Base-by-base conservation (phyloP, 2,888 invertebrate species). In the Tupiocoris notatus region DNA sequence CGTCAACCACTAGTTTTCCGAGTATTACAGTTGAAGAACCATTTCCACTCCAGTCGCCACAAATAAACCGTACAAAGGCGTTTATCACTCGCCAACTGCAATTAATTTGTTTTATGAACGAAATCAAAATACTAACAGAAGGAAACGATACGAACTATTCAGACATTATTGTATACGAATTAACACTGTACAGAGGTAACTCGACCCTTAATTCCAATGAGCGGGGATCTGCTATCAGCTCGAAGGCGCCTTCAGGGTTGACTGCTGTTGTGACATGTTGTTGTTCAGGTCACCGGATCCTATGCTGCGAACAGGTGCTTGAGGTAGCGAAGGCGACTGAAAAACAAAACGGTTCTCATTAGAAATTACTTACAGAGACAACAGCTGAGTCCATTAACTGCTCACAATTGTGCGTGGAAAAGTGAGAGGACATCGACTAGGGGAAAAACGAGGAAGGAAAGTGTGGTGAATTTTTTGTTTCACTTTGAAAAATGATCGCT, bases 261-360 rank as follows among this genome's bases (percentile, higher is more conserved):
- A 63, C 61, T 81, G 84, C 24, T 84, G 83, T 59, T 84, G 88
- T 17, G 89, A 88, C 89, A 89, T 89, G 84, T 89, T 90, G 85
- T 90, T 90, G 86, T 89, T 89, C 80, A 89, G 84, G 83, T 89
- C 90, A n/a, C 89, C 89, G 9, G 79, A 79, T 62, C 74, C 74
- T 76, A 75, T 78, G 67, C 77, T 78, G 25, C 79, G 64, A n/a
- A 78, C 79, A 9, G 78, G 68, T 16, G 71, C 70, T 23, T 73
- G 74, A 18, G 68, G 74, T 23, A 78, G 64, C 6, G 78, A 75
- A 23, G 78, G 68, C 21, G 79, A 76, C 79, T 79, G 70, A 24
- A 78, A 78, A 71, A 0, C 20, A 57, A 64, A 71, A 23, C 23
- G 17, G 6, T 25, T 18, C 1, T n/a, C 18, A 1, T 63, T 63